Evolutionary conservation across 1,140 invertebrate species (phyloP).

Genomic region (Lordiphosa mommai): DNA sequence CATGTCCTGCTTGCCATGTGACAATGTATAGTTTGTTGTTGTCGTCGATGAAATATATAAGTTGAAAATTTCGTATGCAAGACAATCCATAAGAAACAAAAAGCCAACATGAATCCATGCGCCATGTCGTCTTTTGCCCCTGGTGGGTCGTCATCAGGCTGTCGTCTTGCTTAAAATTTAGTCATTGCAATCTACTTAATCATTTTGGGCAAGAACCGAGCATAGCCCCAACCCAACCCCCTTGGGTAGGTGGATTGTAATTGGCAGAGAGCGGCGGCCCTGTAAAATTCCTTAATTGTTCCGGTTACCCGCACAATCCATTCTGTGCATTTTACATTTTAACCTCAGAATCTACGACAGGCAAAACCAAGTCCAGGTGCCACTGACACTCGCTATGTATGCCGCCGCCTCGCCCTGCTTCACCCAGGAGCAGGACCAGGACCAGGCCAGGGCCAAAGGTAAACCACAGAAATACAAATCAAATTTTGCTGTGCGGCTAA

Average conservation of each 20-base stretch:
- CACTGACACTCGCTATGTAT: constrained; percentile 53
- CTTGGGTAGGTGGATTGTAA: no score
- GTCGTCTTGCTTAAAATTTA: constrained; percentile 63
- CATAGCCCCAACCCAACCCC: no score
- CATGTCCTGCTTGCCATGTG: constrained; percentile 20
- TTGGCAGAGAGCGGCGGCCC: background rate
- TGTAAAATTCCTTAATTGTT: constrained; percentile 75
- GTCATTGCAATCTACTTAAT: constrained; percentile 77
- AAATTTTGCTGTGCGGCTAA: constrained; percentile 76
- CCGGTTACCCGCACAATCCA: constrained; percentile 77
- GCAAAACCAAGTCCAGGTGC: constrained; percentile 63
- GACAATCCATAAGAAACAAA: constrained; percentile 31
- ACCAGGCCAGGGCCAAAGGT: constrained; percentile 57
- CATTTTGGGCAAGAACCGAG: constrained; percentile 43
- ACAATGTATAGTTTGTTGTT: constrained; percentile 21
- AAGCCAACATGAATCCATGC: background rate
- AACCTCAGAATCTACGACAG: constrained; percentile 71
- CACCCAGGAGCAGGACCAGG: background rate
- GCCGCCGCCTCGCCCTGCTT: background rate
- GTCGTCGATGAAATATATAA: constrained; percentile 65
- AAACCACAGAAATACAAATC: constrained; percentile 78
- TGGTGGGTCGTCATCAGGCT: constrained; percentile 46
- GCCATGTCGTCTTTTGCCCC: background rate
- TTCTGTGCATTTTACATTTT: constrained; percentile 78
- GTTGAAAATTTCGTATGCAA: constrained; percentile 66